Conservation (phyloP, 2,888 invertebrate genomes). For the Calameuta idolon region DNA sequence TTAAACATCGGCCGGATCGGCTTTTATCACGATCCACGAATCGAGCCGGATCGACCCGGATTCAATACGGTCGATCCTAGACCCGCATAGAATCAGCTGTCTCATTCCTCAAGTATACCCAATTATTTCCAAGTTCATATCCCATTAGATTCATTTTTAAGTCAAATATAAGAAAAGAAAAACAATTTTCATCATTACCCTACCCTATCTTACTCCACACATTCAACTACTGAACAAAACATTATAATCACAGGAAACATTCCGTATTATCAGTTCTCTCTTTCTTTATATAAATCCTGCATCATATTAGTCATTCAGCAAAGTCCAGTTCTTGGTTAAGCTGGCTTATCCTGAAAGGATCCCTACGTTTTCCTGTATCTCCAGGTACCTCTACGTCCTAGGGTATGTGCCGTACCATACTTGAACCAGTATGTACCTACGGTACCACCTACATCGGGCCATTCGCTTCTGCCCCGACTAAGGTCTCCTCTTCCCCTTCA, state of each 20-base stretch:
- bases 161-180: neutral
- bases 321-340: neutral
- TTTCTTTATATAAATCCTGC: neutral
- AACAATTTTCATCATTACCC: neutral
- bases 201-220: neutral
- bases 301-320: neutral
- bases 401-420: conserved; percentile 4
- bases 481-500: conserved; percentile 29
- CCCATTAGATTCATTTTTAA: neutral
- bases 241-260: neutral
- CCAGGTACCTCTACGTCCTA: neutral
- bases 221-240: neutral
- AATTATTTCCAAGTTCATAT: neutral
- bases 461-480: conserved; percentile 32
- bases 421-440: conserved; percentile 14
- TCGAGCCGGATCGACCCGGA: conserved; percentile 46
- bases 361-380: neutral
- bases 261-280: neutral
- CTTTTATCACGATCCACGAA: conserved; percentile 27
- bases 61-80: conserved; percentile 32
- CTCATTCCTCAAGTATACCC: neutral
- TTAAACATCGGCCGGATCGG: conserved; percentile 37
- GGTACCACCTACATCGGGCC: conserved; percentile 42
- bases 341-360: neutral
- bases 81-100: neutral